A percentile compares a stretch with the other conserved stretches of the same genome.
These are phyloP conservation scores for Troides helena DNA, from an alignment of 2,888 invertebrate species.

Conservation along the genomic window DNA sequence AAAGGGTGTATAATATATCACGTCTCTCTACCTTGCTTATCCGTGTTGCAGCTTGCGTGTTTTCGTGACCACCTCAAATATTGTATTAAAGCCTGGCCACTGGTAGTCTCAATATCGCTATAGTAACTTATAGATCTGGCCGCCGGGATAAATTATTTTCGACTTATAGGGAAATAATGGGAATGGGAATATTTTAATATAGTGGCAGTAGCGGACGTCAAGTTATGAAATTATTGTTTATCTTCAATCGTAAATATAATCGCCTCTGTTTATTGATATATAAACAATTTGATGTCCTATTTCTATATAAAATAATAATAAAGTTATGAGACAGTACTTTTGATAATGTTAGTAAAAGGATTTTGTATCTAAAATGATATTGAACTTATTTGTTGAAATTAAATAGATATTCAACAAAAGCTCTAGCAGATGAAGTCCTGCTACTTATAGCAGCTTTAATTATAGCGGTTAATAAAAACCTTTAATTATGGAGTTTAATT, in stretches of 20 bases:
- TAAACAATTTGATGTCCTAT: neutral
- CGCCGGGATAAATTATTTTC: slow-evolving; percentile 51
- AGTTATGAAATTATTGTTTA: slow-evolving; percentile 29
- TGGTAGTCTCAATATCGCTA: slow-evolving; percentile 31
- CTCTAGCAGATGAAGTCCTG: too few species aligned
- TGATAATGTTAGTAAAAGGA: neutral
- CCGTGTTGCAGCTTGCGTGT: slow-evolving; percentile 22
- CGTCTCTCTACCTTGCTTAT: slow-evolving; percentile 12
- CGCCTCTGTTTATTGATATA: neutral
- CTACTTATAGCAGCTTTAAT: too few species aligned
- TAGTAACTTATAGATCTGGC: slow-evolving; percentile 48
- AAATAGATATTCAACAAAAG: too few species aligned
- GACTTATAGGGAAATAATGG: slow-evolving; percentile 62
- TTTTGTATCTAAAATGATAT: neutral
- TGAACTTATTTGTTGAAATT: too few species aligned
- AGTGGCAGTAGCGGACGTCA: slow-evolving; percentile 40
- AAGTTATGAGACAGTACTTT: neutral
- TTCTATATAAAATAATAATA: neutral
- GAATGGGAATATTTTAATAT: slow-evolving; percentile 49
- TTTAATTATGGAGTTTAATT: too few species aligned
- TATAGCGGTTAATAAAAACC: too few species aligned
- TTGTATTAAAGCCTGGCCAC: slow-evolving; percentile 21
- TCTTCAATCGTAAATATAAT: slow-evolving; percentile 5
- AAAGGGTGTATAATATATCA: slow-evolving; percentile 6
- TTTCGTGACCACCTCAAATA: slow-evolving; percentile 28